These are phyloP conservation scores for Microchirus variegatus DNA, from an alignment of 2,797 vertebrate genomes.

Conservation along the genomic window DNA sequence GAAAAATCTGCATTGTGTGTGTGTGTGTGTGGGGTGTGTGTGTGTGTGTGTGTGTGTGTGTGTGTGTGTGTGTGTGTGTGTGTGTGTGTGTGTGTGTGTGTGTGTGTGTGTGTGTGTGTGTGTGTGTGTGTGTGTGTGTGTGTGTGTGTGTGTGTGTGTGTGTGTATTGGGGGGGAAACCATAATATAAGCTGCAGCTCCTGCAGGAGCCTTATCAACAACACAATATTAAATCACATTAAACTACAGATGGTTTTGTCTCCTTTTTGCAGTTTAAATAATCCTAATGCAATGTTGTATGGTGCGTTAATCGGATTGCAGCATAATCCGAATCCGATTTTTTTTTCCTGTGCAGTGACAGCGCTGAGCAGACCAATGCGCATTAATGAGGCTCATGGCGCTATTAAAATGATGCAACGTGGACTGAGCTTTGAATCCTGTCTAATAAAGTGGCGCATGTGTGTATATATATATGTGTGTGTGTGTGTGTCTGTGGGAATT, in stretches of 20 bases:
- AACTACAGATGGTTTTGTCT: slow-evolving; percentile 1
- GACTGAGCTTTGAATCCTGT: slow-evolving; percentile 88
- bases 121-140: too few relatives aligned
- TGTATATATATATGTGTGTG: slow-evolving; percentile 1
- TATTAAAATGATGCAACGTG: slow-evolving; percentile 88
- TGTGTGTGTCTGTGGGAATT: slow-evolving; percentile 70
- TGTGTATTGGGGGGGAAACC: too few relatives aligned
- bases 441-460: slow-evolving; percentile 84
- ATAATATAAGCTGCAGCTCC: not conserved
- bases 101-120: too few relatives aligned
- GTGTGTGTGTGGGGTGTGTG: too few relatives aligned
- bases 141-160: too few relatives aligned
- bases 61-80: too few relatives aligned
- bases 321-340: slow-evolving; percentile 57
- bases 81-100: too few relatives aligned
- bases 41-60: too few relatives aligned
- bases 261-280: slow-evolving; percentile 19
- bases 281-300: slow-evolving; percentile 59
- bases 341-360: slow-evolving; percentile 69
- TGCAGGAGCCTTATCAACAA: not conserved
- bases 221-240: not conserved
- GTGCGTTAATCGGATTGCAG: slow-evolving; percentile 69
- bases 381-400: slow-evolving; percentile 78
- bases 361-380: slow-evolving; percentile 69
- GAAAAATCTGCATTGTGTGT: slow-evolving; percentile 23